Conservation (phyloP, 2,113 vertebrate species). For the Caranx melampygus region DNA sequence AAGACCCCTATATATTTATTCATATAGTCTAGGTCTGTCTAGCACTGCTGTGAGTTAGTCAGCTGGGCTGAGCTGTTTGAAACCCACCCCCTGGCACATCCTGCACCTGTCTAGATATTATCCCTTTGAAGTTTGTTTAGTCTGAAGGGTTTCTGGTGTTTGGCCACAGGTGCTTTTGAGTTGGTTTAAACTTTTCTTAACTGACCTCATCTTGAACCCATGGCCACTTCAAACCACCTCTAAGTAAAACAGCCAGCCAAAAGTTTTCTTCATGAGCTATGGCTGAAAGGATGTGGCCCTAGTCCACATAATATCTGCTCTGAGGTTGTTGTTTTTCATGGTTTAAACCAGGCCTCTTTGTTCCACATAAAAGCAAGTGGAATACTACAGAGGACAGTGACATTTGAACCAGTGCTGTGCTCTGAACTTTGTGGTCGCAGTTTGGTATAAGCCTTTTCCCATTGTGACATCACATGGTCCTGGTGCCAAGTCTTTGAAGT, state of each 20-base stretch:
- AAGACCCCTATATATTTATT: conserved; percentile 50
- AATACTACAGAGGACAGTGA: too few relatives aligned
- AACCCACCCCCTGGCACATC: neutral
- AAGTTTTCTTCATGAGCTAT: neutral
- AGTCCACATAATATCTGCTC: neutral
- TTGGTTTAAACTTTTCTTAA: conserved; percentile 36
- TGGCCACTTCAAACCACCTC: conserved; percentile 22
- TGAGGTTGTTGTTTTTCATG: neutral
- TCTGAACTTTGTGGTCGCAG: too few relatives aligned
- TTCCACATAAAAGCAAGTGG: neutral
- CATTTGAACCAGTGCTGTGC: too few relatives aligned
- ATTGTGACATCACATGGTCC: neutral
- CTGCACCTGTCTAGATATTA: conserved; percentile 47
- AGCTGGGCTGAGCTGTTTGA: conserved; percentile 31
- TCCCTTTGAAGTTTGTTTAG: conserved; percentile 37
- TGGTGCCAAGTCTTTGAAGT: neutral
- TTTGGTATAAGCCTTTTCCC: too few relatives aligned
- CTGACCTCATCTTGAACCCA: conserved; percentile 38
- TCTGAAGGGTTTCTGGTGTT: conserved; percentile 31
- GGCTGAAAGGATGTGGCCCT: neutral
- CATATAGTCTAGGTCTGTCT: conserved; percentile 15
- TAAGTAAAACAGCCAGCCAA: neutral
- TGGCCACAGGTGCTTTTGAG: conserved; percentile 42
- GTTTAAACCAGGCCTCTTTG: neutral
- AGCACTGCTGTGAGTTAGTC: conserved; percentile 26